Evolutionary conservation across 2,113 vertebrate species (phyloP).

Genomic region (Xerus inauris): DNA sequence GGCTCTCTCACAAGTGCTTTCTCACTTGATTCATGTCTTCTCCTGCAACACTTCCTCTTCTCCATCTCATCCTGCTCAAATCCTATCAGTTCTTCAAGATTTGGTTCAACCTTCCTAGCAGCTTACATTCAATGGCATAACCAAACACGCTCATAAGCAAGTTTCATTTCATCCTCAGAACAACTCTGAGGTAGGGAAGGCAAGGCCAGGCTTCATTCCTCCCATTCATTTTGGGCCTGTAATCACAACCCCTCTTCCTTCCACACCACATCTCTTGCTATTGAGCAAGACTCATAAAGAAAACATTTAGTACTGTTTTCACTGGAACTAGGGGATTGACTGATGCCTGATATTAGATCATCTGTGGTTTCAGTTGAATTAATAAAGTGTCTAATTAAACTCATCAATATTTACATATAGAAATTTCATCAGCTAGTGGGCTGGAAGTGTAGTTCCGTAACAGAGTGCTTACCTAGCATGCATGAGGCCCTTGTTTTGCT

Average conservation of each 20-base stretch:
- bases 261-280: neutral
- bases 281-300: neutral
- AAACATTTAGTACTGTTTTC: neutral
- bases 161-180: neutral
- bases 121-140: neutral
- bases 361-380: neutral
- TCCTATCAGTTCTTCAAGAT: neutral
- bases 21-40: neutral
- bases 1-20: neutral
- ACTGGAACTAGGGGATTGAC: neutral
- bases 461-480: too few relatives aligned
- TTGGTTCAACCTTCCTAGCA: neutral
- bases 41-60: neutral
- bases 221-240: neutral
- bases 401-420: neutral
- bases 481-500: too few relatives aligned
- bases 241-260: neutral
- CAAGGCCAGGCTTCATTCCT: neutral
- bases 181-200: neutral
- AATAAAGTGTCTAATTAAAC: neutral
- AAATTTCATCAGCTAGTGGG: neutral
- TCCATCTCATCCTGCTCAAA: slow-evolving; percentile 27
- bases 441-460: too few relatives aligned
- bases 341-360: neutral
- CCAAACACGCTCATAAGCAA: neutral